phyloP scores from a whole-genome alignment of 2,113 vertebrate genomes.

The Eretmochelys imbricata region DNA sequence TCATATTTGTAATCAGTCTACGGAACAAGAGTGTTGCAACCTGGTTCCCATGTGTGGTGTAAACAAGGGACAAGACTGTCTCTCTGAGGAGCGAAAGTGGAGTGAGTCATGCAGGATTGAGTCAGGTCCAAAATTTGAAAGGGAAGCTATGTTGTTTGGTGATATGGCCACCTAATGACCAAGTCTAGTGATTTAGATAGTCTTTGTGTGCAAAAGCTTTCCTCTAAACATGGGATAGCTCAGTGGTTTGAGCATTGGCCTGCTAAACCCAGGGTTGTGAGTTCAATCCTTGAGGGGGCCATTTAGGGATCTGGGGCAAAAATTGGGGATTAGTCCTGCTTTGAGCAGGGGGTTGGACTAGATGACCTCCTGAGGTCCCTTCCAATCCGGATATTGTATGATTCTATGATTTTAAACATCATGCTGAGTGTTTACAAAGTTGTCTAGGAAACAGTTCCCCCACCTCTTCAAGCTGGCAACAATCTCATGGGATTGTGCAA shows the following conservation, averaged over 20 bases:
- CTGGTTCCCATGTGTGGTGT: background rate
- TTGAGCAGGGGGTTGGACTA: too few relatives aligned
- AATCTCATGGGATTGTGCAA: background rate
- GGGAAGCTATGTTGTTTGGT: background rate
- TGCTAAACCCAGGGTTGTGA: too few relatives aligned
- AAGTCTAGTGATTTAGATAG: background rate
- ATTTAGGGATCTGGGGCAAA: too few relatives aligned
- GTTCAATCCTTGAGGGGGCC: too few relatives aligned
- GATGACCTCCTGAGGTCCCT: too few relatives aligned
- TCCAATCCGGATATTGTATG: too few relatives aligned
- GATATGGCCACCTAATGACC: background rate
- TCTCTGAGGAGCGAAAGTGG: background rate
- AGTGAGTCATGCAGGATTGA: background rate
- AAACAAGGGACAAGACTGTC: accelerated
- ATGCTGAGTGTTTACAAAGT: background rate
- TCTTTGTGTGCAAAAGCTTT: background rate
- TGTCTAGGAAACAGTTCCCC: background rate
- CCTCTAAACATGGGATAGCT: accelerated
- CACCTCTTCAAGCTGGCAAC: background rate
- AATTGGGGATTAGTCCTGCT: too few relatives aligned
- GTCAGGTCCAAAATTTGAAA: background rate
- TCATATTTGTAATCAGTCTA: accelerated
- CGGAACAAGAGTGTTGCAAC: accelerated
- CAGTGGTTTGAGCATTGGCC: too few relatives aligned
- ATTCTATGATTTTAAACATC: background rate